Conservation (phyloP, 2,888 invertebrate species). For the Pheosia tremula region DNA sequence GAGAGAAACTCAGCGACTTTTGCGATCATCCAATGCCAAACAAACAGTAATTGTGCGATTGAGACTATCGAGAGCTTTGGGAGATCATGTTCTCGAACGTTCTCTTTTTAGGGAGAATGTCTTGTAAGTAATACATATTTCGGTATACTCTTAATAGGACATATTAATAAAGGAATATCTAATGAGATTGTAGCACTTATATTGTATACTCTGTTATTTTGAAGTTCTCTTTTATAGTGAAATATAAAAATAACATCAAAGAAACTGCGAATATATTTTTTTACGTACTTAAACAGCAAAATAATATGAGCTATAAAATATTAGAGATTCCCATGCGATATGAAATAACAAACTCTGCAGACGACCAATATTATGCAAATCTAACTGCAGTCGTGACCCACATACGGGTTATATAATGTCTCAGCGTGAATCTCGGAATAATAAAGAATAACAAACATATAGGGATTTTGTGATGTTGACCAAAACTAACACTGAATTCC, state of each 20-base stretch:
- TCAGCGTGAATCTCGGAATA: constrained; percentile 55
- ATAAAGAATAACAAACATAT: constrained; percentile 8
- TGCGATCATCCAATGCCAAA: constrained; percentile 62
- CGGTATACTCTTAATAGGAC: too few species aligned
- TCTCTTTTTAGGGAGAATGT: constrained; percentile 6
- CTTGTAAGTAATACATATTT: too few species aligned
- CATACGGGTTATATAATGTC: constrained; percentile 54
- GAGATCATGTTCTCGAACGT: constrained; percentile 6
- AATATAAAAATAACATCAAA: too few species aligned
- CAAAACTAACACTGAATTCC: background rate
- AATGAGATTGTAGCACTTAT: too few species aligned
- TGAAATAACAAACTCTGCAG: constrained; percentile 40
- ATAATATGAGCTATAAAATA: constrained; percentile 22
- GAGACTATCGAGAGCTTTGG: background rate
- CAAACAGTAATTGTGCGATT: constrained; percentile 8
- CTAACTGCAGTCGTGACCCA: constrained; percentile 68
- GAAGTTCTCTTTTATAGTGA: too few species aligned
- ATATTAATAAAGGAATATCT: too few species aligned
- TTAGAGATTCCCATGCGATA: constrained; percentile 34
- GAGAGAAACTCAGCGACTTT: constrained; percentile 52
- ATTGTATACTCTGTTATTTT: too few species aligned
- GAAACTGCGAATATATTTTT: too few species aligned
- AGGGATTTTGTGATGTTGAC: background rate
- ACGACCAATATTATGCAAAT: constrained; percentile 69
- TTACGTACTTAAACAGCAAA: constrained; percentile 8